Conservation (phyloP, 2,113 vertebrate genomes). For the Eurystomus gularis region DNA sequence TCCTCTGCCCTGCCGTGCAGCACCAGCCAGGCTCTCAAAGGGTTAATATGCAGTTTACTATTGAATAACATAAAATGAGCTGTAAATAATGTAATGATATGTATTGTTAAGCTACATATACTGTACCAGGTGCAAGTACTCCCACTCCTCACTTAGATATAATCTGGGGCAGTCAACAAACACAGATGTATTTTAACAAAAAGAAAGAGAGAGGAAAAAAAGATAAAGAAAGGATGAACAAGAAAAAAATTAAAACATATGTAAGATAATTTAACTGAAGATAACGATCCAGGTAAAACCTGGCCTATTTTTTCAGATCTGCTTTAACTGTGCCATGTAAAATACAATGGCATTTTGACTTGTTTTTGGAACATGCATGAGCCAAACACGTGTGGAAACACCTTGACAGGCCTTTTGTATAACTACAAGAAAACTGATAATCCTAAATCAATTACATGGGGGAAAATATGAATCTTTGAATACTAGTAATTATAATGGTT, state of each 20-base stretch:
- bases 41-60: slow-evolving; percentile 81
- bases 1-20: slow-evolving; percentile 8
- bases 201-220: slow-evolving; percentile 76
- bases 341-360: slow-evolving; percentile 79
- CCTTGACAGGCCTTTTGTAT: slow-evolving; percentile 88
- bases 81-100: slow-evolving; percentile 92
- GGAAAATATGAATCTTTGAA: slow-evolving; percentile 96
- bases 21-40: slow-evolving; percentile 59
- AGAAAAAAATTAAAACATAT: slow-evolving; percentile 73
- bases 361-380: slow-evolving; percentile 83
- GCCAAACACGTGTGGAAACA: slow-evolving; percentile 84
- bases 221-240: slow-evolving; percentile 79
- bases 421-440: slow-evolving; percentile 95
- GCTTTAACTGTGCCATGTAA: slow-evolving; percentile 69
- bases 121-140: slow-evolving; percentile 92
- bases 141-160: slow-evolving; percentile 87
- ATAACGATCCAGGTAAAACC: slow-evolving; percentile 85
- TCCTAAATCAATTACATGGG: slow-evolving; percentile 87
- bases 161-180: slow-evolving; percentile 87
- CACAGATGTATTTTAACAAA: slow-evolving; percentile 96
- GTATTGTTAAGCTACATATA: slow-evolving; percentile 88
- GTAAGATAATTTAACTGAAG: slow-evolving; percentile 83
- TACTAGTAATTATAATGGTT: slow-evolving; percentile 99
- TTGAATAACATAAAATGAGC: slow-evolving; percentile 85
- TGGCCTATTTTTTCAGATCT: slow-evolving; percentile 75